A percentile compares a stretch with the other conserved stretches of the same genome.
Conservation (phyloP, 2,888 invertebrate species). For the Lamellibrachia satsuma region DNA sequence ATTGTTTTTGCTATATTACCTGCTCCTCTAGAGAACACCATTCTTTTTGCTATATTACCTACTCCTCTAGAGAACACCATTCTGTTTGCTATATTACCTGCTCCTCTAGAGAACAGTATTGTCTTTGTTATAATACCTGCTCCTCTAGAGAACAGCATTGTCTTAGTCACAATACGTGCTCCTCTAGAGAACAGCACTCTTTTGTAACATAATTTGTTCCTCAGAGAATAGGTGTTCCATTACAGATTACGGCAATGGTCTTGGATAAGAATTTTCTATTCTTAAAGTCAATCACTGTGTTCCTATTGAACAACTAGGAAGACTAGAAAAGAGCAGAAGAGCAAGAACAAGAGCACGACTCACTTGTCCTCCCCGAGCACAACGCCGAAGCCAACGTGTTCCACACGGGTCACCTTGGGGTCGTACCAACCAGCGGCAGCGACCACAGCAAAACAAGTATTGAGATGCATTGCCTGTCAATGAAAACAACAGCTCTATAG, state of each 20-base stretch:
- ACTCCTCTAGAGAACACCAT: too few relatives aligned
- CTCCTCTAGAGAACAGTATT: too few relatives aligned
- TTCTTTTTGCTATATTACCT: too few relatives aligned
- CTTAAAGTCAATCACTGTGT: too few relatives aligned
- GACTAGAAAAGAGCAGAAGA: not conserved
- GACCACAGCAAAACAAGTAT: slow-evolving; percentile 78
- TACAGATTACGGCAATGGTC: not conserved
- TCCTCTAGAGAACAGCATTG: not conserved
- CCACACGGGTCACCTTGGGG: slow-evolving; percentile 73
- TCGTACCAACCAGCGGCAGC: slow-evolving; percentile 79
- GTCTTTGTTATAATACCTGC: not conserved
- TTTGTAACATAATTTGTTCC: not conserved
- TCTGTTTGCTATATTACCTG: too few relatives aligned
- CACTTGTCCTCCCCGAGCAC: slow-evolving; percentile 92
- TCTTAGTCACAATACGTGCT: not conserved
- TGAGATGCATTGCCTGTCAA: slow-evolving; percentile 74
- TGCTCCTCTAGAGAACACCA: too few relatives aligned
- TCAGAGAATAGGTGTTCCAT: not conserved
- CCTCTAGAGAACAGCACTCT: not conserved
- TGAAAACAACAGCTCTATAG: not conserved
- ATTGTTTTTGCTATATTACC: too few relatives aligned
- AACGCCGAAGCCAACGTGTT: slow-evolving; percentile 95
- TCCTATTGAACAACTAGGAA: not conserved
- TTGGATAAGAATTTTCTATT: not conserved
- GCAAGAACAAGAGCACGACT: slow-evolving; percentile 22